These are phyloP conservation scores for Ommatoiulus sabulosus DNA, from an alignment of 2,888 invertebrate genomes.

Conservation along the genomic window DNA sequence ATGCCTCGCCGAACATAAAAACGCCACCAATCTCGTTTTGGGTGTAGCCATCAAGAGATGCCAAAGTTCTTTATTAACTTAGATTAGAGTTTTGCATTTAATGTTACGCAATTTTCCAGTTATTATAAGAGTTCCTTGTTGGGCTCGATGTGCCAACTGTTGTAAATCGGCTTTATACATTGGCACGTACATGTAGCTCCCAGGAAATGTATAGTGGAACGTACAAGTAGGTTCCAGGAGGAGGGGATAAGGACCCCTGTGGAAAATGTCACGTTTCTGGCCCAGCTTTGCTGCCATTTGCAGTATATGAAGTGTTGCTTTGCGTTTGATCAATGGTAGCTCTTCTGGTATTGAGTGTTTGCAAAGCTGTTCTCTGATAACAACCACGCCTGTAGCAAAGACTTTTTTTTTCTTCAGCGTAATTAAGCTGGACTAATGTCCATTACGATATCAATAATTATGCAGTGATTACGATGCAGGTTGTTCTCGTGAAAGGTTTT, in stretches of 20 bases:
- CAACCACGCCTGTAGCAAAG: too few species aligned
- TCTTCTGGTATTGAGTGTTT: too few species aligned
- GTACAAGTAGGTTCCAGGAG: too few species aligned
- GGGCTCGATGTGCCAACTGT: background rate
- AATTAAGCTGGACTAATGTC: too few species aligned
- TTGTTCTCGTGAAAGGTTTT: background rate
- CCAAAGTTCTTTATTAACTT: constrained; percentile 30
- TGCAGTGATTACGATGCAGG: background rate
- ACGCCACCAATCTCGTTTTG: background rate
- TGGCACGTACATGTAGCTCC: background rate
- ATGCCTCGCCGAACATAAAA: background rate
- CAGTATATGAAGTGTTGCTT: background rate
- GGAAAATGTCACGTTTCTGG: background rate
- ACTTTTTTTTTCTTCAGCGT: too few species aligned
- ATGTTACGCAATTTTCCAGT: constrained; percentile 5
- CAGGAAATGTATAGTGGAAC: too few species aligned
- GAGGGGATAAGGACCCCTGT: too few species aligned
- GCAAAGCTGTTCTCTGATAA: too few species aligned
- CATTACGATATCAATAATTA: too few species aligned
- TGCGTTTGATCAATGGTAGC: too few species aligned
- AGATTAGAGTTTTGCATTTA: constrained; percentile 21
- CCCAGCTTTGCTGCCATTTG: background rate
- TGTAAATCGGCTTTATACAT: background rate
- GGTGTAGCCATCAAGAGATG: constrained; percentile 1
- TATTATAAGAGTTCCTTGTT: background rate